Percentiles rank a stretch among this genome's conserved stretches.
These are phyloP conservation scores for Capromys pilorides DNA, from an alignment of 2,797 vertebrate genomes.

Conservation along the genomic window DNA sequence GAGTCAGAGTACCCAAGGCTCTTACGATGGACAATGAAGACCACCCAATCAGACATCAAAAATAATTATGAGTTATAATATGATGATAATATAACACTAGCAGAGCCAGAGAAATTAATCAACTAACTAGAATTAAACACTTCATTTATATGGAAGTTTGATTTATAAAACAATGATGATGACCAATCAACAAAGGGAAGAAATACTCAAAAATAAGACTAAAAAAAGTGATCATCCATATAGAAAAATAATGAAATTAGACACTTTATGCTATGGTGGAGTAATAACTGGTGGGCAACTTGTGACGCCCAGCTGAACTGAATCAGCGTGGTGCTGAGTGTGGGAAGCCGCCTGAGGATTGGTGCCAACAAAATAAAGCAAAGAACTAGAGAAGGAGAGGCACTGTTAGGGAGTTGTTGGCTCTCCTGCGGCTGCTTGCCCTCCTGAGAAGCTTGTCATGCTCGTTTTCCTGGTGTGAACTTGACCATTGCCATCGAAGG, in stretches of 20 bases:
- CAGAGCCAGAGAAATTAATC: neutral
- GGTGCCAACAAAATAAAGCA: too few species aligned
- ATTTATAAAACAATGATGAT: neutral
- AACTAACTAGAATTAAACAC: neutral
- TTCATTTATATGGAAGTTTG: neutral
- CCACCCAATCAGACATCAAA: neutral
- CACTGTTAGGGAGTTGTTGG: too few species aligned
- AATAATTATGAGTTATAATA: neutral
- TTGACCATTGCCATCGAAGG: too few species aligned
- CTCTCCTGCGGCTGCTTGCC: too few species aligned
- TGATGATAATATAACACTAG: neutral
- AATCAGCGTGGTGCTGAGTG: too few species aligned
- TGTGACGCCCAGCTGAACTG: too few species aligned
- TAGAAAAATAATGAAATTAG: constrained; percentile 15
- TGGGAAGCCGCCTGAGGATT: too few species aligned
- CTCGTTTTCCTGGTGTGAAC: too few species aligned
- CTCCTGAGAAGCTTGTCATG: too few species aligned
- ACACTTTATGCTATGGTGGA: neutral
- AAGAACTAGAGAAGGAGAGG: too few species aligned
- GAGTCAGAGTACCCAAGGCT: neutral
- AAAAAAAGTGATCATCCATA: neutral
- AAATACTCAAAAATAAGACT: neutral
- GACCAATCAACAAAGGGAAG: neutral
- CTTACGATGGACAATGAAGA: neutral
- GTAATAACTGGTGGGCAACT: too few species aligned